These are phyloP conservation scores for Mustelus asterias DNA, from an alignment of 2,113 vertebrate genomes.

Conservation along the genomic window DNA sequence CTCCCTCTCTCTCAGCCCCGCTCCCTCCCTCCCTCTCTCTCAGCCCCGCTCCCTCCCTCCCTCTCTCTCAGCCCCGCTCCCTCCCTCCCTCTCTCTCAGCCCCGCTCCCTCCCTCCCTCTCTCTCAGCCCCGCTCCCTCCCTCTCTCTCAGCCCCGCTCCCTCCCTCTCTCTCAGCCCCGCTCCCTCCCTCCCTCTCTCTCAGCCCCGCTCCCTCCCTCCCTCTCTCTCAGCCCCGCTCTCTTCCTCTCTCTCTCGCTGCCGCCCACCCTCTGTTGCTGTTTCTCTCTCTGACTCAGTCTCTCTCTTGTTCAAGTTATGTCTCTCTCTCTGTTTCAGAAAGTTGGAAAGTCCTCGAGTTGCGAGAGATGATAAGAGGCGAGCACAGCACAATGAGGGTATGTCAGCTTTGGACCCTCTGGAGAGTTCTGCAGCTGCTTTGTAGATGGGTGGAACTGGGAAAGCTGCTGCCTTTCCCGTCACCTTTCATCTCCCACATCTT, in stretches of 20 bases:
- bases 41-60: background rate
- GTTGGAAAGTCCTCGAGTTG: conserved; percentile 75
- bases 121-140: background rate
- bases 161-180: background rate
- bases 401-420: background rate
- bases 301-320: background rate
- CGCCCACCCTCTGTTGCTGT: no score
- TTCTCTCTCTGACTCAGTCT: background rate
- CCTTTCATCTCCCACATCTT: no score
- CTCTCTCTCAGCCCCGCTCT: no score
- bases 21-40: background rate
- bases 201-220: no score
- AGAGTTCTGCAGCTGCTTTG: no score
- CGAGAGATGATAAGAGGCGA: conserved; percentile 83
- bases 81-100: background rate
- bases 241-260: no score
- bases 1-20: no score
- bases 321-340: conserved; percentile 57
- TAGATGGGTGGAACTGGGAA: no score
- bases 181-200: no score
- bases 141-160: background rate
- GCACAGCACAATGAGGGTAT: conserved; percentile 91
- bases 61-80: background rate
- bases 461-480: no score
- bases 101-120: background rate